phyloP scores from a whole-genome alignment of 2,113 vertebrate genomes.

The Gallinago media region DNA sequence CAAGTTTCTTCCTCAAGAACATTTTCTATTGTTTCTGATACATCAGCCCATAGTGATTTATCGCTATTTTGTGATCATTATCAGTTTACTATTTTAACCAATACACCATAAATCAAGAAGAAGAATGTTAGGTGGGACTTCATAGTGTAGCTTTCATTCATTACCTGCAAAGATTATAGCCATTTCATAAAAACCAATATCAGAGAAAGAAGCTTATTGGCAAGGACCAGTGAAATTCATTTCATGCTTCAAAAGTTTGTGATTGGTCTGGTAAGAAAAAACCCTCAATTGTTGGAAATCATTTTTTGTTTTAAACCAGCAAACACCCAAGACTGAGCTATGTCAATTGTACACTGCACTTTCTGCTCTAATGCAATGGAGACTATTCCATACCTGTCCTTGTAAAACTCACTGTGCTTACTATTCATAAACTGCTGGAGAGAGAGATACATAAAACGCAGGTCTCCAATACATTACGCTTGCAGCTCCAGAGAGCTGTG shows the following conservation, averaged over 20 bases:
- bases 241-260: constrained; percentile 85
- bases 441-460: background rate
- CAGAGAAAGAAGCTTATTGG: constrained; percentile 76
- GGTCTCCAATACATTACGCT: background rate
- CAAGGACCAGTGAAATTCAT: constrained; percentile 78
- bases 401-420: constrained; percentile 61
- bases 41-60: constrained; percentile 68
- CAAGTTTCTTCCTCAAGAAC: constrained; percentile 50
- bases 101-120: constrained; percentile 79
- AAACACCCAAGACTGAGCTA: constrained; percentile 57
- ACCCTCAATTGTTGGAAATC: constrained; percentile 64
- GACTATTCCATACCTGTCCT: constrained; percentile 52
- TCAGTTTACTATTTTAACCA: constrained; percentile 80
- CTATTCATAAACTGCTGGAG: constrained; percentile 61
- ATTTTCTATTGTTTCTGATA: constrained; percentile 65
- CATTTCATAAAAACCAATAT: constrained; percentile 80
- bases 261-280: constrained; percentile 73
- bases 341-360: constrained; percentile 51
- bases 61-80: constrained; percentile 60
- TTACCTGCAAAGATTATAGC: constrained; percentile 81
- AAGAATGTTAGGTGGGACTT: constrained; percentile 76
- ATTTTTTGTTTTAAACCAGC: constrained; percentile 76
- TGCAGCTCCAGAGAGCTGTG: background rate
- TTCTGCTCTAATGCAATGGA: constrained; percentile 29
- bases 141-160: constrained; percentile 79